Conservation (phyloP, 2,797 vertebrate species). For the Argya squamiceps region DNA sequence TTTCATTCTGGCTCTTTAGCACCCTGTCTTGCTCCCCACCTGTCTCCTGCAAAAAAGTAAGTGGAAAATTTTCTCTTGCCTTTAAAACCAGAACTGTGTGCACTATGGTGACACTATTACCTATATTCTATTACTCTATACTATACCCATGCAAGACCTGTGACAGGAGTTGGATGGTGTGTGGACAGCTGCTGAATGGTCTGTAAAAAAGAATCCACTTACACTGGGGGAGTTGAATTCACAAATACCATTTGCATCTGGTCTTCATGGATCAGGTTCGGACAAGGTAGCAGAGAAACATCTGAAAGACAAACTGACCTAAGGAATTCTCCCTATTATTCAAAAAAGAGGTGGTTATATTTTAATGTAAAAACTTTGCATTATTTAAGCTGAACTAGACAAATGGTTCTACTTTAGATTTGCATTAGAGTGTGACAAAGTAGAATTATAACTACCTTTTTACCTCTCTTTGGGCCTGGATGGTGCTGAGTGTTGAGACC, state of each 20-base stretch:
- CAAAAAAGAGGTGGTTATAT: not conserved
- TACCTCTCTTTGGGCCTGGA: not conserved
- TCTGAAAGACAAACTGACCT: not conserved
- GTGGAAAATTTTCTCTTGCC: not conserved
- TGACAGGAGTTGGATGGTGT: not conserved
- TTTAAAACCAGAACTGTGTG: not conserved
- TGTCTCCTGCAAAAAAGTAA: not conserved
- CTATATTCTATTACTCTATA: not conserved
- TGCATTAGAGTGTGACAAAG: not conserved
- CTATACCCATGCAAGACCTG: not conserved
- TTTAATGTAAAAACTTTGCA: not conserved
- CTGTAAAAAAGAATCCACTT: not conserved
- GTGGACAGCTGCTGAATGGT: not conserved
- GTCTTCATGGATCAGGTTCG: not conserved
- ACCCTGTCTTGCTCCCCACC: not conserved
- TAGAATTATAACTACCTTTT: not conserved
- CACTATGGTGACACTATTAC: not conserved
- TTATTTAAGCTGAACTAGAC: not conserved
- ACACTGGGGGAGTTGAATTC: not conserved
- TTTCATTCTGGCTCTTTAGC: not conserved
- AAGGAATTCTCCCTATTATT: not conserved
- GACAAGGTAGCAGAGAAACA: not conserved
- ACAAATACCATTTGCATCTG: rapidly evolving
- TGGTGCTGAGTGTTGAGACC: not conserved
- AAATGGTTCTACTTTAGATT: not conserved